Conservation (phyloP, 2,113 vertebrate genomes). For the Prolemur simus region DNA sequence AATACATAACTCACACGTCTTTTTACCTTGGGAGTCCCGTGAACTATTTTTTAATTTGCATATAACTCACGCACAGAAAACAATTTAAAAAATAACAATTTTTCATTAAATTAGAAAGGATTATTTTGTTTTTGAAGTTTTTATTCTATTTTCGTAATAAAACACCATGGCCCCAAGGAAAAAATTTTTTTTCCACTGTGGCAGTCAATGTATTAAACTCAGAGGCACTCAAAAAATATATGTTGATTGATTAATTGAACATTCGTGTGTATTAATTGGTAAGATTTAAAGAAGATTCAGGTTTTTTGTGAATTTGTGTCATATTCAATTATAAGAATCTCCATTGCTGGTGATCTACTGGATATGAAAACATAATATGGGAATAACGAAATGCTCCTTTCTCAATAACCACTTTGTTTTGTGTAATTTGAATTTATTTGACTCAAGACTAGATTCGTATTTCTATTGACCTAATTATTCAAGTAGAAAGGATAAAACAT, state of each 20-base stretch:
- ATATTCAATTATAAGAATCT: not conserved
- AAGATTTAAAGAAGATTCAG: slow-evolving; percentile 8
- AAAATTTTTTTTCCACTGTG: too few species aligned
- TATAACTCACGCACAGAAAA: too few species aligned
- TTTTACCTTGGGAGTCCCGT: too few species aligned
- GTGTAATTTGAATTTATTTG: not conserved
- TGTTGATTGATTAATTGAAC: not conserved
- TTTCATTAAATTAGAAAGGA: too few species aligned
- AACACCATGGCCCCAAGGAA: too few species aligned
- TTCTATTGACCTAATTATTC: not conserved
- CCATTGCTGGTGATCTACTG: not conserved
- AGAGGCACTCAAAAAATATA: not conserved
- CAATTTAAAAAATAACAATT: too few species aligned
- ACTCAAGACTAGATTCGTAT: not conserved
- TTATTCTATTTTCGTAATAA: too few species aligned
- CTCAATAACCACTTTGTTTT: not conserved
- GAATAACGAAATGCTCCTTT: not conserved
- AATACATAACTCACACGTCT: too few species aligned
- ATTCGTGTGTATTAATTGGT: not conserved
- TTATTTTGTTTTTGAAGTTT: too few species aligned
- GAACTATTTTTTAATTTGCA: too few species aligned
- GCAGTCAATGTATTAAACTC: not conserved
- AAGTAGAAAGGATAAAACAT: not conserved
- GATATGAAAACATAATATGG: not conserved
- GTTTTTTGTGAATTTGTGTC: not conserved